These are phyloP conservation scores for Pristionchus mayeri DNA, from an alignment of 2,888 invertebrate genomes.

Conservation along the genomic window DNA sequence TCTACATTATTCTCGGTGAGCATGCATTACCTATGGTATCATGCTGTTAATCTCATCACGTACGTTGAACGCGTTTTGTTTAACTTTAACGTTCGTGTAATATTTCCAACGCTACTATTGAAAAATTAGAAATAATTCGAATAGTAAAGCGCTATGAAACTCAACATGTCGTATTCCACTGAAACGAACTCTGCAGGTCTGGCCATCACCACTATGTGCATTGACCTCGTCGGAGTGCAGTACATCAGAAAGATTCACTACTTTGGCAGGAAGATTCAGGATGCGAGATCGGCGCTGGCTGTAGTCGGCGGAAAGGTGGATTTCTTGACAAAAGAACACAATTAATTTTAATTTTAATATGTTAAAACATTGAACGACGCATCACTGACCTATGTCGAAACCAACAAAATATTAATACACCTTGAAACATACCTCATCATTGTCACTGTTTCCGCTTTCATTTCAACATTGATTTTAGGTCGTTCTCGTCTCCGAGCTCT, in stretches of 20 bases:
- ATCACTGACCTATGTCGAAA: not conserved
- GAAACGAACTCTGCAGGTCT: too few relatives aligned
- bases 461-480: constrained; percentile 59
- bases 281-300: constrained; percentile 75
- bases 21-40: too few relatives aligned
- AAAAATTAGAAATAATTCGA: not conserved
- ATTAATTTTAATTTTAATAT: not conserved
- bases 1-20: constrained; percentile 75
- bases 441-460: not conserved
- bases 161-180: too few relatives aligned
- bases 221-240: constrained; percentile 76
- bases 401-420: not conserved
- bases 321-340: too few relatives aligned
- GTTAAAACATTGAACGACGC: not conserved
- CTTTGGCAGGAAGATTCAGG: constrained; percentile 76
- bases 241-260: constrained; percentile 77
- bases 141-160: not conserved
- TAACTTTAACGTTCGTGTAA: too few relatives aligned
- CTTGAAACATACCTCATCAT: not conserved
- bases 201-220: constrained; percentile 77
- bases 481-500: constrained; percentile 76
- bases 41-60: not conserved
- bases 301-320: constrained; percentile 76
- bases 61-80: too few relatives aligned
- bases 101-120: too few relatives aligned